Percentiles rank a stretch among this genome's conserved stretches.
phyloP scores from a whole-genome alignment of 2,888 invertebrate genomes.

The Graphium colonna region DNA sequence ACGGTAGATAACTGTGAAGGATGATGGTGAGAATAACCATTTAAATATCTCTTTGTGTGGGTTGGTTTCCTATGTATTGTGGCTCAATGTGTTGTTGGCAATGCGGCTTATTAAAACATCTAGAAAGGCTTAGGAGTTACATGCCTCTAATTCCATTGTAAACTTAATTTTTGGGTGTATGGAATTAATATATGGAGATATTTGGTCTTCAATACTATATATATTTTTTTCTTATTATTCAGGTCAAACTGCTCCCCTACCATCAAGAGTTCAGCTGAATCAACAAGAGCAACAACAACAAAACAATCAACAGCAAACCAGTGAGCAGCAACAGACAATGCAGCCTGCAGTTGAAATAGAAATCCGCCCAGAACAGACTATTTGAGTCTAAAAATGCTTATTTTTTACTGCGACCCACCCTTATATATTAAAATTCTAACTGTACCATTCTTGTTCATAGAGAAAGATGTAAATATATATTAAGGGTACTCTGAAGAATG shows the following conservation, averaged over 20 bases:
- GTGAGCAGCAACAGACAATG: slow-evolving; percentile 52
- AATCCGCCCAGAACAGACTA: slow-evolving; percentile 52
- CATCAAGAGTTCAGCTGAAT: slow-evolving; percentile 67
- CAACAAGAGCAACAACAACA: slow-evolving; percentile 42
- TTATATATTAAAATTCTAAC: slow-evolving; percentile 13
- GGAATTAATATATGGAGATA: too few relatives aligned
- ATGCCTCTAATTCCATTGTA: too few relatives aligned
- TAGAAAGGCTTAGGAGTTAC: too few relatives aligned
- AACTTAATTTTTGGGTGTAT: too few relatives aligned
- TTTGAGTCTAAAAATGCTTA: slow-evolving; percentile 47
- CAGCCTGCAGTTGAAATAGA: slow-evolving; percentile 59
- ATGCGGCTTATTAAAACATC: too few relatives aligned
- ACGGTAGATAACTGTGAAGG: too few relatives aligned
- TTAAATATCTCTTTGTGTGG: too few relatives aligned
- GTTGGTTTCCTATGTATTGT: too few relatives aligned
- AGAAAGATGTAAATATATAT: slow-evolving; percentile 16
- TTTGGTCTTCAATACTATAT: too few relatives aligned
- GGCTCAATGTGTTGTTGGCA: too few relatives aligned
- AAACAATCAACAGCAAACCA: slow-evolving; percentile 36
- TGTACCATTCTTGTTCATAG: slow-evolving; percentile 11
- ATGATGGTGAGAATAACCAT: too few relatives aligned
- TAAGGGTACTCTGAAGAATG: slow-evolving; percentile 12
- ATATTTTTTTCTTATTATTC: slow-evolving; percentile 20
- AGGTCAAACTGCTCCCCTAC: slow-evolving; percentile 75
- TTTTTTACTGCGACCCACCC: slow-evolving; percentile 24